A percentile compares a stretch with the other conserved stretches of the same genome.
phyloP scores from a whole-genome alignment of 2,797 vertebrate species.

The Selene dorsalis region DNA sequence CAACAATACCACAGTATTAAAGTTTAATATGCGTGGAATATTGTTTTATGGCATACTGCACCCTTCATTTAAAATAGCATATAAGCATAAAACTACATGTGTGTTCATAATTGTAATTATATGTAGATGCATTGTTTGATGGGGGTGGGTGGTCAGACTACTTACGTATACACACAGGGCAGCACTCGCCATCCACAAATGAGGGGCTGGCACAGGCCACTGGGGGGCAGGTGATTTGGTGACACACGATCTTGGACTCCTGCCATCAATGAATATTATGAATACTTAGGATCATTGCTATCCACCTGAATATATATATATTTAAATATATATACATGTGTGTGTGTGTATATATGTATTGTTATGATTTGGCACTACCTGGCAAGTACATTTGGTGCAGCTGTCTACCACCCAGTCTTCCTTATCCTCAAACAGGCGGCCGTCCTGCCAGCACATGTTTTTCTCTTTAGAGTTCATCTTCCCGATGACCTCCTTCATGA shows the following conservation, averaged over 20 bases:
- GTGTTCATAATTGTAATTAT: slow-evolving; percentile 46
- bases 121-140: neutral
- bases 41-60: slow-evolving; percentile 53
- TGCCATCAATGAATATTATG: slow-evolving; percentile 65
- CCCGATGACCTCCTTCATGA: slow-evolving; percentile 93
- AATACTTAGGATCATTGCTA: slow-evolving; percentile 20
- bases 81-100: slow-evolving; percentile 31
- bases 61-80: slow-evolving; percentile 52
- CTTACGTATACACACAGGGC: slow-evolving; percentile 93
- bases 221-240: slow-evolving; percentile 93
- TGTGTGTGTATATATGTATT: slow-evolving; percentile 12
- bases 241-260: slow-evolving; percentile 96
- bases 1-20: slow-evolving; percentile 62
- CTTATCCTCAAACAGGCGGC: slow-evolving; percentile 93
- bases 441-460: slow-evolving; percentile 97
- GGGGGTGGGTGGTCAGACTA: slow-evolving; percentile 45
- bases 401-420: slow-evolving; percentile 99
- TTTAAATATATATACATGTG: neutral
- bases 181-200: slow-evolving; percentile 96
- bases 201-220: slow-evolving; percentile 92
- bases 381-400: slow-evolving; percentile 96
- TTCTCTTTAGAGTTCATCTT: slow-evolving; percentile 90
- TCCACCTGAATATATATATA: slow-evolving; percentile 15
- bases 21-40: slow-evolving; percentile 58
- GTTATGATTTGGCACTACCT: slow-evolving; percentile 82